Evolutionary conservation across 2,888 invertebrate genomes (phyloP), one percentile per base, ranked within the genome.

Genomic region (Amblyjoppa proteus): DNA sequence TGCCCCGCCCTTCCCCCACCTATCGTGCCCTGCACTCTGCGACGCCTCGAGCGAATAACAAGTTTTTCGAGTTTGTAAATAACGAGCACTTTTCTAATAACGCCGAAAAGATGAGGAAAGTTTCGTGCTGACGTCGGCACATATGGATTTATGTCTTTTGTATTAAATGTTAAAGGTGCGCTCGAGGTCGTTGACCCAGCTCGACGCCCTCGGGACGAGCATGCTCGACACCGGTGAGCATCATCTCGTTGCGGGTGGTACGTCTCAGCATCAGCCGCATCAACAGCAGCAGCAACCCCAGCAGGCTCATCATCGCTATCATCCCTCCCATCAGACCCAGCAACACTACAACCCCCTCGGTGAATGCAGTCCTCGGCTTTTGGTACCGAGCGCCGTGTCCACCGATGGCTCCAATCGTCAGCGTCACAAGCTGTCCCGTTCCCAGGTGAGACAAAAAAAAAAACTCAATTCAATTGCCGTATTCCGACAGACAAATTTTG

Each of bases 111-210:
- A 16, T 16, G 45, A 49, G 45, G 3, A 2, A 49, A 49, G 16
- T 49, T 16, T 16, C 3, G 45, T 16, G 45, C 16, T 16, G 16
- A 3, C 13, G 16, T 49, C 16, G 45, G 16, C 45, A 49, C 45
- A 49, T 16, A 49, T 49, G 45, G 16, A 49, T 3, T 49, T 49
- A 49, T 66, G n/a, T 45, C 45, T 38, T 76, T 61, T 41, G 38
- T 38, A 38, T 82, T 81, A 38, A 11, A 51, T 81, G 69, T 89
- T 89, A 16, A 95, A 97, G 97, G 95, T 96, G 90, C 96, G 97
- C 92, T 97, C 96, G 87, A 95, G 96, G 93, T 97, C 96, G 93
- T 95, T 97, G 92, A 97, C 96, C 88, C 96, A 97, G 93, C 95
- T 97, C 93, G 96, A 97, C 95, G 95, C 95, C 88, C 94, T 97